Percentiles rank a stretch among this genome's conserved stretches.
phyloP scores from a whole-genome alignment of 2,113 vertebrate species.

The Tychaedon coryphoeus region DNA sequence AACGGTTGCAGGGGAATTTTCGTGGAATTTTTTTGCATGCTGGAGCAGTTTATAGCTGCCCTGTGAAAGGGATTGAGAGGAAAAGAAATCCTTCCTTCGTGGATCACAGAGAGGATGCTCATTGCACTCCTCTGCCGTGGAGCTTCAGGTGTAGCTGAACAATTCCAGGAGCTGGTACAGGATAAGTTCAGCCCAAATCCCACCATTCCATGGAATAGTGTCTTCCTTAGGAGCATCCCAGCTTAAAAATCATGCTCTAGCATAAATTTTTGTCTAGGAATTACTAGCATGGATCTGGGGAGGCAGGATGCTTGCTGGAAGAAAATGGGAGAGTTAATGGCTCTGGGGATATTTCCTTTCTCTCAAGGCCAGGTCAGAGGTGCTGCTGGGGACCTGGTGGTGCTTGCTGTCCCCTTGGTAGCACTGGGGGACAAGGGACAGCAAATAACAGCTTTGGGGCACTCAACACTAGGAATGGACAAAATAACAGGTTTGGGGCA shows the following conservation, averaged over 20 bases:
- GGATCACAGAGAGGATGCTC: not conserved
- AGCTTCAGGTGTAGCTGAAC: not conserved
- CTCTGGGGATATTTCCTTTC: not conserved
- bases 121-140: rapidly evolving
- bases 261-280: not conserved
- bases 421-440: not conserved
- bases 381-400: not conserved
- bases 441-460: not conserved
- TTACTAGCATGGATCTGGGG: rapidly evolving
- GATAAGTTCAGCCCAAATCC: not conserved
- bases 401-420: not conserved
- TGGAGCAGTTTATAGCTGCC: not conserved
- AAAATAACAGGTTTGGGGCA: not conserved
- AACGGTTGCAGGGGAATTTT: not conserved
- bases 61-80: not conserved
- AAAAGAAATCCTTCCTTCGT: rapidly evolving
- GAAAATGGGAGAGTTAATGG: not conserved
- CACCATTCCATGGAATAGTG: not conserved
- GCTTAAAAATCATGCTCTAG: not conserved
- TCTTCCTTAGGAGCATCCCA: not conserved
- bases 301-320: not conserved
- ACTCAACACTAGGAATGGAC: rapidly evolving
- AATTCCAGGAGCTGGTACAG: not conserved
- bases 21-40: too few relatives aligned
- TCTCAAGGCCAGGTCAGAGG: not conserved